Base-by-base conservation (phyloP, 2,797 vertebrate species). In the Chaetophractus vellerosus region DNA sequence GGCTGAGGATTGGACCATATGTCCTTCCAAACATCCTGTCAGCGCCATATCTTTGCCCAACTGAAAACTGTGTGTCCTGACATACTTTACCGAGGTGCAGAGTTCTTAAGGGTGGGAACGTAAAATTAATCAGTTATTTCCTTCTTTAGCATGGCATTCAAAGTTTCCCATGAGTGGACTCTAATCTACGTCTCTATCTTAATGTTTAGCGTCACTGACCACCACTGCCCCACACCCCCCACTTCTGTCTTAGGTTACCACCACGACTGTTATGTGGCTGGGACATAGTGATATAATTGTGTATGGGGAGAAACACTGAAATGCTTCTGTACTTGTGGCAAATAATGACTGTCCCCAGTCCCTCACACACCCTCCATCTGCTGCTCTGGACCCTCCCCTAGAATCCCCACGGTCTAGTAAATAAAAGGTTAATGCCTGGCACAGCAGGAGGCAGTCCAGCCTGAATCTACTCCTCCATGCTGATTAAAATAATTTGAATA, bases 181-280 rank as follows among this genome's bases (percentile, higher is more conserved):
- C 33, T 5, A 21, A 41, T 9, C 7, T 28, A 45, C 31, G 28
- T 45, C 33, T 41, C 45, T 36, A n/a, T 71, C 4, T 14, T 10
- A 0, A 15, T 0, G 28, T 21, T 14, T 48, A 0, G 0, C n/a
- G 21, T 50, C 2, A 2, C 45, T 5, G 28, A 21, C 31, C 16
- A 15, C 23, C 21, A 7, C 1, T 9, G 33, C 52, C 38, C 31
- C 21, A 0, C 1, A 4, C 16, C 8, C 28, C 63, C 69, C 0
- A 6, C 6, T 38, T 57, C n/a, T 2, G 2, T 38, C 26, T 52
- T 36, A 18, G 0, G 36, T 18, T 28, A 7, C 33, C 31, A 23
- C 9, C 11, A 36, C 94, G 78, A 61, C 71, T 4, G 4, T 50
- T 15, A 14, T 24, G 36, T 59, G n/a, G n/a, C 52, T 41, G 87